phyloP scores from a whole-genome alignment of 2,113 vertebrate species.

The Prochilodus magdalenae region DNA sequence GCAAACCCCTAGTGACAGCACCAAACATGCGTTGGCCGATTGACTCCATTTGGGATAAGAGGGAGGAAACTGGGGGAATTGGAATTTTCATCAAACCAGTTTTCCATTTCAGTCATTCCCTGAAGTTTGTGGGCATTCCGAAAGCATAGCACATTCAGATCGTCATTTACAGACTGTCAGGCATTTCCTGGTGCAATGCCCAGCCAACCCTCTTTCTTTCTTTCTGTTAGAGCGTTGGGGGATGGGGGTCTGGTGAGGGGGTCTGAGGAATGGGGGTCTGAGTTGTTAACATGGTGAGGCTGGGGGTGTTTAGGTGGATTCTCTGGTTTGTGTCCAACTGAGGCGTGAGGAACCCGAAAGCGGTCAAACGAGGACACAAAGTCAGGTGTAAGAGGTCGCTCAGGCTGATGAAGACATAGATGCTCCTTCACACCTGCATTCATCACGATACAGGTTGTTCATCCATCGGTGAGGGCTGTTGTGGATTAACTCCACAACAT shows the following conservation, averaged over 20 bases:
- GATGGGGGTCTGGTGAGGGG: conserved; percentile 16
- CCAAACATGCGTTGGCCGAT: not conserved
- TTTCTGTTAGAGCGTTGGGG: conserved; percentile 58
- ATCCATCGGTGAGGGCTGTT: too few relatives aligned
- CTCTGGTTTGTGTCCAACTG: not conserved
- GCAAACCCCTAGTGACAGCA: too few relatives aligned
- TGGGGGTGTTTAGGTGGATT: not conserved
- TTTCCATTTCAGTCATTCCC: conserved; percentile 10
- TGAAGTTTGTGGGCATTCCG: conserved; percentile 33
- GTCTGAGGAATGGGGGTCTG: conserved; percentile 25
- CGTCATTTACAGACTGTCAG: conserved; percentile 61
- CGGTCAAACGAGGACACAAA: conserved; percentile 46
- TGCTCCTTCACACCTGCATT: too few relatives aligned
- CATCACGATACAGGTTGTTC: too few relatives aligned
- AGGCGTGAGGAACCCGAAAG: too few relatives aligned
- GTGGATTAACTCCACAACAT: too few relatives aligned
- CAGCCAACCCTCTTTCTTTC: conserved; percentile 81
- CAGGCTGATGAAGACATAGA: not conserved
- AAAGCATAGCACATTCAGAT: conserved; percentile 29
- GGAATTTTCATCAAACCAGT: not conserved
- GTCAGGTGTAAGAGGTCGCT: not conserved
- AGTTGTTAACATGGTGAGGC: conserved; percentile 18
- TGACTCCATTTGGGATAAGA: not conserved
- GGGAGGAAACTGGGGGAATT: not conserved
- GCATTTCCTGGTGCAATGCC: conserved; percentile 68